Percentiles rank a stretch among this genome's conserved stretches.
Conservation (phyloP, 2,888 invertebrate genomes). For the Cerceris rybyensis region DNA sequence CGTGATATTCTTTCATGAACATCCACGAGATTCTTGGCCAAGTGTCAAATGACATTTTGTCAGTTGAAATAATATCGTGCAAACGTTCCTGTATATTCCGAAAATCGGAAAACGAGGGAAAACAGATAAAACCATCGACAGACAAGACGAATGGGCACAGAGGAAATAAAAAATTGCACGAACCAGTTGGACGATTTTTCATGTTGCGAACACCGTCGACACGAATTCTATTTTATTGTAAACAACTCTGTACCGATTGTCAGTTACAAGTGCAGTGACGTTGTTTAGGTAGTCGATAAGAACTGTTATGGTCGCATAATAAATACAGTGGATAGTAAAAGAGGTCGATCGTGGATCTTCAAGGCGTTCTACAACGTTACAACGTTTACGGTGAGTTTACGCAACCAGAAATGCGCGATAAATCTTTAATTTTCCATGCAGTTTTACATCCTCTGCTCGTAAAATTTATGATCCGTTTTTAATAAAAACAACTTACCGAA, state of each 20-base stretch:
- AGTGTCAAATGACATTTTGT: not conserved
- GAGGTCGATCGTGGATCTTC: too few species aligned
- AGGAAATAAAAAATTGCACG: not conserved
- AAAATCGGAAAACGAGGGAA: not conserved
- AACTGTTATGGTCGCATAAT: not conserved
- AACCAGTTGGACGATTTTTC: too few species aligned
- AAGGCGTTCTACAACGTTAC: too few species aligned
- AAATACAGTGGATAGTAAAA: not conserved
- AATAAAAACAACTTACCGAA: too few species aligned
- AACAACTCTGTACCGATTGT: not conserved
- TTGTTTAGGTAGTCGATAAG: conserved; percentile 31
- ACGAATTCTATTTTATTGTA: too few species aligned
- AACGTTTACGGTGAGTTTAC: too few species aligned
- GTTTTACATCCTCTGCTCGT: too few species aligned
- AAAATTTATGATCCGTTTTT: too few species aligned
- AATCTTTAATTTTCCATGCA: too few species aligned
- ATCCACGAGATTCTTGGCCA: not conserved
- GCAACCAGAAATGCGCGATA: too few species aligned
- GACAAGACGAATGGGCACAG: not conserved
- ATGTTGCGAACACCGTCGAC: too few species aligned
- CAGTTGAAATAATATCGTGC: not conserved
- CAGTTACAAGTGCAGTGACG: not conserved
- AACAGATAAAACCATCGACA: not conserved
- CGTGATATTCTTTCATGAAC: not conserved
- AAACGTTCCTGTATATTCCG: conserved; percentile 3